Conservation (phyloP, 1,140 invertebrate genomes). For the Lordiphosa clarofinis region DNA sequence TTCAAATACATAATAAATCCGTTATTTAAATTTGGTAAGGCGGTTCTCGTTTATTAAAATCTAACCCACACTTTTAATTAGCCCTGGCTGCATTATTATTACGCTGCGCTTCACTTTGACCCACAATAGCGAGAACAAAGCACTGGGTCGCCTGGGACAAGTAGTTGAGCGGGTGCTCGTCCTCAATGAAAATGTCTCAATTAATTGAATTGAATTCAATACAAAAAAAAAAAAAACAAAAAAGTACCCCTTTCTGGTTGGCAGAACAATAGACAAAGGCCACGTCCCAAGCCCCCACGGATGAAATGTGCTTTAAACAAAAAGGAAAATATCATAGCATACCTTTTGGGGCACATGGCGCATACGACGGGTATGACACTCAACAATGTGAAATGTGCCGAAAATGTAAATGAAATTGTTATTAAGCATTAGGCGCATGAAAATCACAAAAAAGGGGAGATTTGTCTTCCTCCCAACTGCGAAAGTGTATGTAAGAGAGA, state of each 20-base stretch:
- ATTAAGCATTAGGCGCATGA: constrained; percentile 38
- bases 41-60: no score
- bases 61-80: no score
- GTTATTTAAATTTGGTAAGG: no score
- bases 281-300: background rate
- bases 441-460: constrained; percentile 19
- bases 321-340: constrained; percentile 18
- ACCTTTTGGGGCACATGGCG: constrained; percentile 17
- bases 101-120: background rate
- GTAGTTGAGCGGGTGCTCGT: background rate
- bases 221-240: background rate
- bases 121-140: background rate
- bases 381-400: constrained; percentile 35
- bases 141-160: constrained; percentile 1
- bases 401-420: constrained; percentile 65
- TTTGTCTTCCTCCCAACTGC: no score
- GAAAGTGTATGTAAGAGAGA: no score
- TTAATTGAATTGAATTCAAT: constrained; percentile 52
- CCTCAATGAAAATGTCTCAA: constrained; percentile 38
- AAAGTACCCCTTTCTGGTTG: constrained; percentile 24
- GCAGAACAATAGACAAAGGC: constrained; percentile 19
- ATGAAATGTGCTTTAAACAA: constrained; percentile 9
- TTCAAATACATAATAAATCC: no score
- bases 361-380: constrained; percentile 28
- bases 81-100: background rate